Base-by-base conservation (phyloP, 2,113 vertebrate genomes). In the Vidua macroura region DNA sequence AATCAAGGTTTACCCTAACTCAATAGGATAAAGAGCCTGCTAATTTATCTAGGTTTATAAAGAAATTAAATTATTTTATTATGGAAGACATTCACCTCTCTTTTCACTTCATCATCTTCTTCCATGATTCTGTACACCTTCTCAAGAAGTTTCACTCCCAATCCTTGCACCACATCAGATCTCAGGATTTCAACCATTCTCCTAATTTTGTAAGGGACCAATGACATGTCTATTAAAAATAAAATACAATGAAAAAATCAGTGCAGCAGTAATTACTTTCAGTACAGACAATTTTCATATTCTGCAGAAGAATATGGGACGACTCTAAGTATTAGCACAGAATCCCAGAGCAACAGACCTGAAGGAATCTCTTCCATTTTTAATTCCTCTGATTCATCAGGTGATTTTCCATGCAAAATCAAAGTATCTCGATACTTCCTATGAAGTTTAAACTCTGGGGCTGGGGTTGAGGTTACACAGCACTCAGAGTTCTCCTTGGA, bases 131-230 rank as follows among this genome's bases (percentile, higher is more conserved):
- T 98, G 95, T 99, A 98, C 5, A 98, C 99, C 95, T 97, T 98
- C 93, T 99, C 98, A 82, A 99, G 97, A 95, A 99, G 98, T 86
- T 99, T 99, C 92, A 99, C 97, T 25, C 99, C 99, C 52, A 99
- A 78, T 51, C 98, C 99, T 91, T 98, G 98, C 39, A 99, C 97
- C 67, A 99, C 98, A 94, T 99, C 99, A 73, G 98, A 98, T 86
- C 99, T 98, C 93, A 99, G 95, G 66, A 98, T 97, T 96, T 99
- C 99, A 92, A 99, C 97, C 92, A 98, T 98, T 97, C 99, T 98
- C 87, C 97, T 98, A 44, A 99, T 98, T 96, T 99, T 99, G 83
- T 98, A 98, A 83, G 98, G 98, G 83, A 98, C 98, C 30, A 98
- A 97, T 15, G 97, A 94, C 49, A 98, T 84, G 77, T 96, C 99